These are phyloP conservation scores for Poeciliopsis infans DNA, from an alignment of 2,797 vertebrate genomes.

Conservation along the genomic window DNA sequence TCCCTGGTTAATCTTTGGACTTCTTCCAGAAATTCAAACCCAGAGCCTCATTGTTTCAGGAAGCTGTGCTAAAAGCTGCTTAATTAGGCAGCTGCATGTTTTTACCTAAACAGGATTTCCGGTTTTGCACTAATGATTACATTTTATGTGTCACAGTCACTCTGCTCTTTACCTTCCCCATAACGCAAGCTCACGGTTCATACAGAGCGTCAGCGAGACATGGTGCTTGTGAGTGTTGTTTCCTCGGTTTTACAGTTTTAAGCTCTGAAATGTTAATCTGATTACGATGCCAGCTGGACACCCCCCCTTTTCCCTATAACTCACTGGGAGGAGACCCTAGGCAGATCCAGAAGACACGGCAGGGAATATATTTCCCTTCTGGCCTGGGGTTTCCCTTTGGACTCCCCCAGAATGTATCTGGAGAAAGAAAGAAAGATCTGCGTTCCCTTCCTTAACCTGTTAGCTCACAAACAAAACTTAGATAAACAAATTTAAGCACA, in stretches of 20 bases:
- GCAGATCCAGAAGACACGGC: not conserved
- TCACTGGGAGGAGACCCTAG: not conserved
- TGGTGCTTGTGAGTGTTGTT: not conserved
- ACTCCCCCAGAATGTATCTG: not conserved
- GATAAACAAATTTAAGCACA: not conserved
- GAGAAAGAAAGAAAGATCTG: not conserved
- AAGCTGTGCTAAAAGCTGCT: not conserved
- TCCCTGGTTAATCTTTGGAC: not conserved
- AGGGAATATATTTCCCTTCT: not conserved
- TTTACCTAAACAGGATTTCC: not conserved
- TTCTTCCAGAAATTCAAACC: not conserved
- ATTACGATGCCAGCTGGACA: not conserved
- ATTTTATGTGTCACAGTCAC: not conserved
- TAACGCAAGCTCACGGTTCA: not conserved
- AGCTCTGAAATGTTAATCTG: not conserved
- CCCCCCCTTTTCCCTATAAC: not conserved
- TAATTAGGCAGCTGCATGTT: not conserved
- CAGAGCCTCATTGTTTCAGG: not conserved
- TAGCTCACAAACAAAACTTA: not conserved
- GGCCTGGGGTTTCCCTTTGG: not conserved
- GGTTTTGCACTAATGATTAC: not conserved
- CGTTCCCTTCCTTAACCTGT: not conserved
- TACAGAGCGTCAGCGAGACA: not conserved
- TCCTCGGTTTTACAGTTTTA: not conserved
- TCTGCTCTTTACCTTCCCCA: not conserved